Evolutionary conservation across 92 coral and sea anemone species (phyloP), one percentile per base, ranked within the genome.

Genomic region (Umimayanthus chanpuru): DNA sequence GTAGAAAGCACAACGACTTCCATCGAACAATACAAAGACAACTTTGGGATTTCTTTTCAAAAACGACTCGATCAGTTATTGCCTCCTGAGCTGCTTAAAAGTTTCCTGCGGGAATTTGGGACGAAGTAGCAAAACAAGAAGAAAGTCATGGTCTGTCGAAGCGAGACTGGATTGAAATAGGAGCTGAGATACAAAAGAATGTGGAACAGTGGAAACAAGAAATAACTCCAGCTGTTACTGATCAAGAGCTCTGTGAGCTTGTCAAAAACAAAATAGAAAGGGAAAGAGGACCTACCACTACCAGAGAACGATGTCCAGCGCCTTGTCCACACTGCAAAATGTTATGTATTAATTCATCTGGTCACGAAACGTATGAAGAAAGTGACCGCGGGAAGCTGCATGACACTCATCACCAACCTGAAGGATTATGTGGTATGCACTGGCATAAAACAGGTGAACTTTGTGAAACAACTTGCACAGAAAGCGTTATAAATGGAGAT

Each of bases 291-390:
- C 3, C 58, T 53, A 53, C 58, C 58, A 53, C 58, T 15, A 16
- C 67, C 23, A 79, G 82, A 49, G 66, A 79, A 79, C 56, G 82
- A 49, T 79, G 82, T 79, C 53, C 82, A 10, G 23, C 25, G 68
- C 38, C 82, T 18, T 79, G 82, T 55, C 82, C 82, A 50, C 82
- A 29, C 41, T 79, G 82, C 23, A 79, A 79, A 61, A 79, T 79
- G 58, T 15, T 53, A 53, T 53, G 58, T 53, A 53, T 53, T 20
- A 53, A 15, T 53, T 1, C 50, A 47, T 47, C 50, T 47, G 50
- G 50, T 1, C 50, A 47, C 29, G 82, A 79, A 50, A 53, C 58
- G 14, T 2, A 50, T 50, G 43, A 79, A 49, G 7, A 29, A 26
- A 79, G 67, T 36, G 21, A 25, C 12, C 68, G 25, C 1, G 82